Evolutionary conservation across 2,888 invertebrate genomes (phyloP), one percentile per base, ranked within the genome.

Genomic region (Acleris laterana): DNA sequence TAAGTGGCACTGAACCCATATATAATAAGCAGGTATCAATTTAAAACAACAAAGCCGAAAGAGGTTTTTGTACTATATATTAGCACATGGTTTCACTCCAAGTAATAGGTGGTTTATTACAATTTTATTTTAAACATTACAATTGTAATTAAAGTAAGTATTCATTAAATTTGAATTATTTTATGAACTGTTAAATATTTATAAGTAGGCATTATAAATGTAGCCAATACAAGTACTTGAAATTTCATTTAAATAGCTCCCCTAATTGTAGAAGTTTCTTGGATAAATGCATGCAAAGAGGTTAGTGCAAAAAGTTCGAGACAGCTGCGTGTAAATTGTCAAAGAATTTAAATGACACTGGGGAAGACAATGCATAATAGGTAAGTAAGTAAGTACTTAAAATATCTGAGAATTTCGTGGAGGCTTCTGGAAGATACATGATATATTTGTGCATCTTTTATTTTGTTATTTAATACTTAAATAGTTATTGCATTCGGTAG

Each of bases 221-320:
- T 83, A 83, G 87, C 87, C 84, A 87, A 89, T 89, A 84, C 84
- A 85, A 84, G 84, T 82, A 81, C 76, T 77, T 77, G 71, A 75
- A 84, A 82, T 82, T 79, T 81, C 72, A 78, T 78, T 80, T 78
- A 62, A 77, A 80, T 85, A 85, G 83, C 85, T 80, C 83, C 76
- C 83, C 82, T 84, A 83, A 83, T 84, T 82, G 80, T 88, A 78
- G 80, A 88, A 89, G 88, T 88, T 79, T 72, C 84, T 85, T 83
- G 84, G 80, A 84, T 83, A 85, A 87, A 88, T 89, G 88, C 87
- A 87, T 85, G 83, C 87, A 85, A 84, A 88, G 84, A 84, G 85
- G 80, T 85, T 83, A 87, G 90, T 90, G 90, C 88, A 86, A 85
- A 83, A 85, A 85, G 79, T 80, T 79, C 76, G 75, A 78, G 84